phyloP scores from a whole-genome alignment of 2,888 invertebrate species.

The Spisula solida region DNA sequence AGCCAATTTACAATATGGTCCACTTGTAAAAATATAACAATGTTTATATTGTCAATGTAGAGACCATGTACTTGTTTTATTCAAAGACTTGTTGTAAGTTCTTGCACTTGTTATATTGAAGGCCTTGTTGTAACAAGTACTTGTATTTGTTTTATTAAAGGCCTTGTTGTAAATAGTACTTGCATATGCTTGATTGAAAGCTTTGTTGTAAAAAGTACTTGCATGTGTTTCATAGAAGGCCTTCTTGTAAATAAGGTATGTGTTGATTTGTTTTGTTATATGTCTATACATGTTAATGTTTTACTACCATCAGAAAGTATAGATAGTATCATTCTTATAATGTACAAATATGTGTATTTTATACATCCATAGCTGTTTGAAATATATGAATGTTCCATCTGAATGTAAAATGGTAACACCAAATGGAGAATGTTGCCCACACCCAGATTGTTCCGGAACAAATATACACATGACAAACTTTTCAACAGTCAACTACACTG shows the following conservation, averaged over 20 bases:
- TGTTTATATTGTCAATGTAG: background rate
- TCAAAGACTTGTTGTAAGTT: background rate
- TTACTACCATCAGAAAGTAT: no score
- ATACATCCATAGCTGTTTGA: background rate
- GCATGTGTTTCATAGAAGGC: no score
- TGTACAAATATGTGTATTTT: background rate
- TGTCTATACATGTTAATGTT: no score
- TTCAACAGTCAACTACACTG: background rate
- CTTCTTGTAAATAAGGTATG: no score
- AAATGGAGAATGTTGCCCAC: background rate
- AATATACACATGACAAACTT: slow-evolving; percentile 12
- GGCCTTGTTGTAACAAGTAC: background rate
- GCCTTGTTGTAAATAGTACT: no score
- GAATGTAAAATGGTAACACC: background rate
- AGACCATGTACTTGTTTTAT: background rate
- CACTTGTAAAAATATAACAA: no score
- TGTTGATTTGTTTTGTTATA: no score
- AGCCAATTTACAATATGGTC: no score
- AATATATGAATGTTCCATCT: background rate
- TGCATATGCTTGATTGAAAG: no score
- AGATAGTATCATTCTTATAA: no score
- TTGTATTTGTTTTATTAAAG: no score
- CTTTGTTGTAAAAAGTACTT: no score
- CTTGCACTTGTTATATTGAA: background rate
- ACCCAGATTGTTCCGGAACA: background rate